Conservation (phyloP, 2,113 vertebrate genomes). For the Hydropotes inermis region DNA sequence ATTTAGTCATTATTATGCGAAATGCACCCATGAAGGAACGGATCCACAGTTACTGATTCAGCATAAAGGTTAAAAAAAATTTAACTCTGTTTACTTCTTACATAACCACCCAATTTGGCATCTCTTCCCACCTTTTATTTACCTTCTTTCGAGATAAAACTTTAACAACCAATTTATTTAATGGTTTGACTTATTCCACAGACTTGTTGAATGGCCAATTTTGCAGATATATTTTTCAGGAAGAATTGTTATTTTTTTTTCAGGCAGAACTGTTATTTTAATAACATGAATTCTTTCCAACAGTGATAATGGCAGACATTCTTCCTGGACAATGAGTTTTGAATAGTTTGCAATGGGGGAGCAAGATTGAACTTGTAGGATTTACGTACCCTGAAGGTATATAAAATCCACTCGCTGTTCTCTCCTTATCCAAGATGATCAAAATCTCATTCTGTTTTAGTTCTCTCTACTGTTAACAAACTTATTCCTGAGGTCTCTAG, state of each 20-base stretch:
- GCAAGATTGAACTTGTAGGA: background rate
- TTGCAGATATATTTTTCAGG: slow-evolving; percentile 12
- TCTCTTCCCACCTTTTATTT: background rate
- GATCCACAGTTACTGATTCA: background rate
- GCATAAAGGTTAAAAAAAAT: background rate
- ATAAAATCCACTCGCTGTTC: slow-evolving; percentile 21
- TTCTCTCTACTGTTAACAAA: slow-evolving; percentile 18
- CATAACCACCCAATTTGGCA: background rate
- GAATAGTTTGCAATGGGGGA: slow-evolving; percentile 38
- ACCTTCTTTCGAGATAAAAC: slow-evolving; percentile 31
- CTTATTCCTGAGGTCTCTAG: background rate
- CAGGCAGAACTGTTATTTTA: slow-evolving; percentile 25
- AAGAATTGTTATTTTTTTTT: slow-evolving; percentile 30
- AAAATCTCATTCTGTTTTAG: slow-evolving; percentile 32
- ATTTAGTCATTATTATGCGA: slow-evolving; percentile 31
- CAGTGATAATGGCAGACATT: slow-evolving; percentile 20
- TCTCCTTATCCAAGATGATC: slow-evolving; percentile 29
- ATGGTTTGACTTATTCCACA: background rate
- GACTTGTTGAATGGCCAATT: slow-evolving; percentile 1
- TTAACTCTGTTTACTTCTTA: background rate
- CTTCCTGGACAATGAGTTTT: slow-evolving; percentile 31
- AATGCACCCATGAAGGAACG: background rate
- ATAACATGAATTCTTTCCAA: slow-evolving; percentile 44
- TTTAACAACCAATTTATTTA: slow-evolving; percentile 47
- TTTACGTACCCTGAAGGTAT: slow-evolving; percentile 13